phyloP scores from a whole-genome alignment of 2,888 invertebrate species.

The Drosophila quinaria region DNA sequence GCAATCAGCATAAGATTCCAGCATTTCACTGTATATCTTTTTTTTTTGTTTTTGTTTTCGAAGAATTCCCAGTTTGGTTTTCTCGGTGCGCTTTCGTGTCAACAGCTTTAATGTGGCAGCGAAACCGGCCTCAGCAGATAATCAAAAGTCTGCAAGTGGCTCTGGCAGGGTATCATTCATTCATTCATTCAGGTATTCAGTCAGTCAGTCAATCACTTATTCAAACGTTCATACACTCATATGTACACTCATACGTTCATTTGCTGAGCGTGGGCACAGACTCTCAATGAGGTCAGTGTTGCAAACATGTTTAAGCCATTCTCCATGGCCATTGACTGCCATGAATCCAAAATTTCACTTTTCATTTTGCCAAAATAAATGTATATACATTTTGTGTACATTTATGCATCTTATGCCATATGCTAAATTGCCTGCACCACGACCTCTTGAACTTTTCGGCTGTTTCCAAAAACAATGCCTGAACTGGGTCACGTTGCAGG shows the following conservation, averaged over 20 bases:
- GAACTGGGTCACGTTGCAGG: constrained; percentile 70
- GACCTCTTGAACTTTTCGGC: constrained; percentile 68
- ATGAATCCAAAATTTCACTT: constrained; percentile 62
- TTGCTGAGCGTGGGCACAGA: constrained; percentile 56
- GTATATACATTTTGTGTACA: background rate
- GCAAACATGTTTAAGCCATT: constrained; percentile 41
- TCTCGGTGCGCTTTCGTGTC: constrained; percentile 64
- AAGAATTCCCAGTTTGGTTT: constrained; percentile 48
- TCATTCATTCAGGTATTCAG: constrained; percentile 45
- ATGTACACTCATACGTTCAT: constrained; percentile 7
- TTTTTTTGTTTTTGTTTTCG: constrained; percentile 24
- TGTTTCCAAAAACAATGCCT: constrained; percentile 34
- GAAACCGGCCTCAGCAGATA: constrained; percentile 39
- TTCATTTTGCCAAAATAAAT: constrained; percentile 38
- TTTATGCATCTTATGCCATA: constrained; percentile 36
- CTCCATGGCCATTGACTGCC: constrained; percentile 51
- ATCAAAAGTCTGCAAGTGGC: constrained; percentile 54
- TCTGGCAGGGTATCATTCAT: constrained; percentile 66
- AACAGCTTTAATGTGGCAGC: constrained; percentile 68
- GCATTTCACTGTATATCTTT: constrained; percentile 51
- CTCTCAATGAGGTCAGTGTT: constrained; percentile 60
- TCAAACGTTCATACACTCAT: constrained; percentile 14
- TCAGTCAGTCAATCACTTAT: constrained; percentile 45
- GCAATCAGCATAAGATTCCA: constrained; percentile 68
- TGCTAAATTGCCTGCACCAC: constrained; percentile 46